Evolutionary conservation across 2,797 vertebrate genomes (phyloP).

Genomic region (Lacerta bilineata): DNA sequence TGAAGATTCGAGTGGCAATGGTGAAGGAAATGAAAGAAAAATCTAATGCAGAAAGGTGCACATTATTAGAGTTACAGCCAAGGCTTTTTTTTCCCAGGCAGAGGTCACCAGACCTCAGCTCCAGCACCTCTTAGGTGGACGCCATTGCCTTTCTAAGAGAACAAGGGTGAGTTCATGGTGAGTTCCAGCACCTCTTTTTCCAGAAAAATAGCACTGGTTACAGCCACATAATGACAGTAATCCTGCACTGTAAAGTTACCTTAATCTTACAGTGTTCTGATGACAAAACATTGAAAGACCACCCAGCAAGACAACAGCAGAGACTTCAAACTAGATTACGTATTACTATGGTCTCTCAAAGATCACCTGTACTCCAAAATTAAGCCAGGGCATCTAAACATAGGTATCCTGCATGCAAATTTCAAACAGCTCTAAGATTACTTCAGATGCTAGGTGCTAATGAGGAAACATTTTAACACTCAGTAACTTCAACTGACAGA

Average conservation of each 20-base stretch:
- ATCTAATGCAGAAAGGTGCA: background rate
- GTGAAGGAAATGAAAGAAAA: background rate
- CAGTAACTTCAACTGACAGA: background rate
- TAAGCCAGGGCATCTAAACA: constrained; percentile 24
- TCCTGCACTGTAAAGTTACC: background rate
- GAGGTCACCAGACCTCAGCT: too few relatives aligned
- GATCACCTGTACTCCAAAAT: background rate
- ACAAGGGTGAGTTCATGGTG: too few relatives aligned
- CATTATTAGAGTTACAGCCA: background rate
- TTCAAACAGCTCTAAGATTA: constrained; percentile 28
- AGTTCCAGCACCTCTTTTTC: too few relatives aligned
- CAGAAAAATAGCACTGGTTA: background rate
- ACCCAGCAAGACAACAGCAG: background rate
- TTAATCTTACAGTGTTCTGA: background rate
- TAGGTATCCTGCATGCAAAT: constrained; percentile 14
- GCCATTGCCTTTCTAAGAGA: too few relatives aligned
- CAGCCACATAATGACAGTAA: background rate
- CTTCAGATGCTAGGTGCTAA: constrained; percentile 3
- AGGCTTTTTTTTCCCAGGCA: too few relatives aligned
- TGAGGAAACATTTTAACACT: background rate
- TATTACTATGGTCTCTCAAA: background rate
- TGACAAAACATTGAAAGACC: background rate
- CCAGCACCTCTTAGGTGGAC: too few relatives aligned
- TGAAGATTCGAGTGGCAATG: background rate
- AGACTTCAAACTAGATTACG: background rate